Evolutionary conservation across 2,888 invertebrate genomes (phyloP).

Genomic region (Helleia helle): DNA sequence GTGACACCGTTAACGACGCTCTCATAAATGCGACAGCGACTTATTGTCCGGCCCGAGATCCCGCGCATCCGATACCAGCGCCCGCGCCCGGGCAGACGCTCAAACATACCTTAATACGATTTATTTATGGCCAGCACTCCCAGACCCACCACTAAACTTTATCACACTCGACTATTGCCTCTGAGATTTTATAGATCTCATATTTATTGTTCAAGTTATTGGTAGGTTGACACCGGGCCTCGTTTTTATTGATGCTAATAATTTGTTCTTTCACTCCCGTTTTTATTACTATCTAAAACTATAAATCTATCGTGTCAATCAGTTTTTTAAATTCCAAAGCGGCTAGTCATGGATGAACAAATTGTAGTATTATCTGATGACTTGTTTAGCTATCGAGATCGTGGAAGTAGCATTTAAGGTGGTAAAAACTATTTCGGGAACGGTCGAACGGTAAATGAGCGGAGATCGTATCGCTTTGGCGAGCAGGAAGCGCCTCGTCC

Average conservation of each 20-base stretch:
- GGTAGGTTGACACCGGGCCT: slow-evolving; percentile 44
- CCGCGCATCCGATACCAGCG: slow-evolving; percentile 46
- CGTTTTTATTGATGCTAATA: slow-evolving; percentile 50
- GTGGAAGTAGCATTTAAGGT: slow-evolving; percentile 53
- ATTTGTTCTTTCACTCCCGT: slow-evolving; percentile 48
- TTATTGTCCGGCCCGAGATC: slow-evolving; percentile 55
- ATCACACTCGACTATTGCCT: slow-evolving; percentile 36
- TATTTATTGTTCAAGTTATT: slow-evolving; percentile 49
- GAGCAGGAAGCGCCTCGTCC: slow-evolving; percentile 70
- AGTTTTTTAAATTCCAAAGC: neutral
- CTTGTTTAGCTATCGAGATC: slow-evolving; percentile 53
- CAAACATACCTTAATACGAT: slow-evolving; percentile 56
- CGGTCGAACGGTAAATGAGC: slow-evolving; percentile 58
- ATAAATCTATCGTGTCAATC: slow-evolving; percentile 2
- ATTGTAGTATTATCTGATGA: slow-evolving; percentile 50
- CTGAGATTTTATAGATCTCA: slow-evolving; percentile 48
- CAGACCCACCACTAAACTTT: slow-evolving; percentile 37
- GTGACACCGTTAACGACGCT: slow-evolving; percentile 39
- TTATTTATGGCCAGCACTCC: slow-evolving; percentile 64
- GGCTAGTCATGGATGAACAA: slow-evolving; percentile 26
- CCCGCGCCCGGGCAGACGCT: slow-evolving; percentile 32
- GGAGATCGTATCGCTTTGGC: slow-evolving; percentile 59
- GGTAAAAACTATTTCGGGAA: slow-evolving; percentile 42
- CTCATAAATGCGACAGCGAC: slow-evolving; percentile 52
- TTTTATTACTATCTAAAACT: slow-evolving; percentile 31